Conservation (phyloP, 2,888 invertebrate species). For the Epirrita christyi region DNA sequence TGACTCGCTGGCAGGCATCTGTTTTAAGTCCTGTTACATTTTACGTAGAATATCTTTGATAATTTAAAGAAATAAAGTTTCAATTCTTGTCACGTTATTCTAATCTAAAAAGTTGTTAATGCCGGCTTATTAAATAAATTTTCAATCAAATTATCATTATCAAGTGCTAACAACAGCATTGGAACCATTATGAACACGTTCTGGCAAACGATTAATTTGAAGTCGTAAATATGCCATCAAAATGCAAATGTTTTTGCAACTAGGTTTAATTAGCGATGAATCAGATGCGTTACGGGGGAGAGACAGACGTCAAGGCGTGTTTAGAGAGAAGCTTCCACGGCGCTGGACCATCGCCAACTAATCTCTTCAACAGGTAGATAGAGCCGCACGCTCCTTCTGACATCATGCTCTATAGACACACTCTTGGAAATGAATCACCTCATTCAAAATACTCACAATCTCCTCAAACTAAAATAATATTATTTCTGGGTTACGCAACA, state of each 20-base stretch:
- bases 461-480: slow-evolving; percentile 48
- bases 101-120: not conserved
- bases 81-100: not conserved
- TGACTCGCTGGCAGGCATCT: slow-evolving; percentile 66
- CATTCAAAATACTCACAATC: slow-evolving; percentile 64
- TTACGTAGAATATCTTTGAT: slow-evolving; percentile 20
- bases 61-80: not conserved
- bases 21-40: slow-evolving; percentile 55
- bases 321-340: slow-evolving; percentile 54
- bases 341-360: slow-evolving; percentile 72
- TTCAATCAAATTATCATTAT: not conserved
- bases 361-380: slow-evolving; percentile 76
- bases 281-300: slow-evolving; percentile 28
- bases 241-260: slow-evolving; percentile 22
- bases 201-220: slow-evolving; percentile 9
- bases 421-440: slow-evolving; percentile 67
- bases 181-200: not conserved
- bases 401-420: slow-evolving; percentile 63
- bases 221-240: slow-evolving; percentile 7
- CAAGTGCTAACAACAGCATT: not conserved
- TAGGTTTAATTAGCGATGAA: slow-evolving; percentile 31
- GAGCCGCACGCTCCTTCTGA: slow-evolving; percentile 65
- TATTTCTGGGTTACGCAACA: slow-evolving; percentile 46
- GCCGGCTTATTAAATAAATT: no score
- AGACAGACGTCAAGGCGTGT: slow-evolving; percentile 57